These are phyloP conservation scores for Diplolepis rosae DNA, from an alignment of 2,888 invertebrate species.

Conservation along the genomic window DNA sequence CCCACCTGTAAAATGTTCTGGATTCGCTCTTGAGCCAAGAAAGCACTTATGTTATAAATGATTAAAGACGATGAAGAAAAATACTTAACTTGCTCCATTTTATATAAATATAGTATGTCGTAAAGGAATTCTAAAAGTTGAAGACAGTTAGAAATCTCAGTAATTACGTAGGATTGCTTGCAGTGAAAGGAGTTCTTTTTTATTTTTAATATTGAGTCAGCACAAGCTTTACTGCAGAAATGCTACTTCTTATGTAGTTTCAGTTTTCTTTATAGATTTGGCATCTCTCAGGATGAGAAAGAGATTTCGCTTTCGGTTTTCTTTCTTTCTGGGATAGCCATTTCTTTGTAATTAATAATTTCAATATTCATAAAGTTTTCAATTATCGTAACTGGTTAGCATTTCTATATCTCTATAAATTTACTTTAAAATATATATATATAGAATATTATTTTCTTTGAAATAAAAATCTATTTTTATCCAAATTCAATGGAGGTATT, in stretches of 20 bases:
- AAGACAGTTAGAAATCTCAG: not conserved
- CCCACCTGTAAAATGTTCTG: too few species aligned
- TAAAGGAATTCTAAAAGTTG: not conserved
- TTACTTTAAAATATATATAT: not conserved
- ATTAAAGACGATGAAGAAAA: too few species aligned
- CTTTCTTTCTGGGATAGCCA: not conserved
- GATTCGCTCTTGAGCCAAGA: too few species aligned
- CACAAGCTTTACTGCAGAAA: slow-evolving; percentile 20
- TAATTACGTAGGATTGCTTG: not conserved
- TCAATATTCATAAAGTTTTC: not conserved
- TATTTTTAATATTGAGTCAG: slow-evolving; percentile 22
- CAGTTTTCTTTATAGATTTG: not conserved
- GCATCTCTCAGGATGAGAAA: not conserved
- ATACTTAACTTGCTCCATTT: too few species aligned
- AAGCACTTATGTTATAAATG: too few species aligned
- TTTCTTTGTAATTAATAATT: not conserved
- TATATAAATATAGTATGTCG: too few species aligned
- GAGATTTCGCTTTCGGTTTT: not conserved
- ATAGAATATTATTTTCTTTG: not conserved
- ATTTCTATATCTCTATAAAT: not conserved
- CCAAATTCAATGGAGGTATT: not conserved
- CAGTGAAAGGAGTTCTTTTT: not conserved
- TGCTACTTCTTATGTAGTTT: slow-evolving; percentile 2
- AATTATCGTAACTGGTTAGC: not conserved
- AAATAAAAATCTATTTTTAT: not conserved